These are phyloP conservation scores for Psilopsiagon aurifrons DNA, from an alignment of 2,113 vertebrate genomes.

Conservation along the genomic window DNA sequence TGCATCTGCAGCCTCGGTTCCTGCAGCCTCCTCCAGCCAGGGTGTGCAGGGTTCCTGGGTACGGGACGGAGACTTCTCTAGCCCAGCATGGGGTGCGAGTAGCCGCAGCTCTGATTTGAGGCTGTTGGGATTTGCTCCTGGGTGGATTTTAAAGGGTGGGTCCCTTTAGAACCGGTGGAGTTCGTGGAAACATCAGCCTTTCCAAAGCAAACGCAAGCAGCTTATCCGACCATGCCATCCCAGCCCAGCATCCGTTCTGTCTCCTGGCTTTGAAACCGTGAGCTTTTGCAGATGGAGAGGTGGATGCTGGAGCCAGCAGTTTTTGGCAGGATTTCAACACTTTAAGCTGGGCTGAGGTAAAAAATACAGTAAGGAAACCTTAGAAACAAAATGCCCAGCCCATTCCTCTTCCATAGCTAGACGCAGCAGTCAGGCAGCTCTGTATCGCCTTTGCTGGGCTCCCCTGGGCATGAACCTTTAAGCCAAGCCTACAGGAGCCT, in stretches of 20 bases:
- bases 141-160: neutral
- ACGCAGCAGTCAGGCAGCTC: fast-evolving
- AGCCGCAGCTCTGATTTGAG: conserved; percentile 3
- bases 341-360: neutral
- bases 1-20: neutral
- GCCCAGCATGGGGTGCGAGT: neutral
- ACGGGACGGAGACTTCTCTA: neutral
- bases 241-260: neutral
- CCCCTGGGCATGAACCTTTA: neutral
- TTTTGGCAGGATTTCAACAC: neutral
- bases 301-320: neutral
- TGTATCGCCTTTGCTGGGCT: neutral
- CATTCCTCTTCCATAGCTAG: neutral
- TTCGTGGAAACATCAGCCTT: conserved; percentile 33
- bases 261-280: neutral
- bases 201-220: conserved; percentile 9
- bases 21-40: neutral
- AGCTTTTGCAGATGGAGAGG: neutral
- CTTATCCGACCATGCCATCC: conserved; percentile 27
- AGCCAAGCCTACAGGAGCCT: neutral
- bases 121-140: conserved; percentile 17
- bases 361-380: neutral
- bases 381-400: neutral
- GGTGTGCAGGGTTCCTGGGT: neutral
- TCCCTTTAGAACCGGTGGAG: neutral